phyloP scores from a whole-genome alignment of 2,888 invertebrate species.

The Tortrix viridana region DNA sequence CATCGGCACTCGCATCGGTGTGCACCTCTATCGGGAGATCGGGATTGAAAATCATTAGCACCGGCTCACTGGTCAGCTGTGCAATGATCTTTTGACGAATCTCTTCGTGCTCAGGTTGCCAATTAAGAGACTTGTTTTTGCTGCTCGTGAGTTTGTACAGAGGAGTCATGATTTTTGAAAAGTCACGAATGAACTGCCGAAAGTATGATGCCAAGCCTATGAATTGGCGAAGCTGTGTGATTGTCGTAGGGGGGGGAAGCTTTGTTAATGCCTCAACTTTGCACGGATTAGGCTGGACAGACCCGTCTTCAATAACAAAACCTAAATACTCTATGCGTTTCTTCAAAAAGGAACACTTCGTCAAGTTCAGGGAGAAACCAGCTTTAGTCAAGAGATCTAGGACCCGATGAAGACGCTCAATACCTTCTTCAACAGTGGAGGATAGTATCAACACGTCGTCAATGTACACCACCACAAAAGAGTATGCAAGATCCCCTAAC shows the following conservation, averaged over 20 bases:
- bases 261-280: conserved; percentile 9
- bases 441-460: conserved; percentile 19
- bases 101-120: background rate
- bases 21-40: conserved; percentile 13
- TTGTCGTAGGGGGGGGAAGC: conserved; percentile 18
- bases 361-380: conserved; percentile 2
- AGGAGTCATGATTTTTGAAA: background rate
- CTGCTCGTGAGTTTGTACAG: background rate
- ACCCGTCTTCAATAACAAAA: conserved; percentile 37
- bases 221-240: conserved; percentile 2
- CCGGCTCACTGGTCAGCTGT: conserved; percentile 5
- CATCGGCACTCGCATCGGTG: conserved; percentile 20
- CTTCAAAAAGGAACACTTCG: conserved; percentile 7
- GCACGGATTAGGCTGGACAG: background rate
- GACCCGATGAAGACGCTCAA: conserved; percentile 9
- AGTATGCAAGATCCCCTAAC: conserved; percentile 12
- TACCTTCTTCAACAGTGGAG: background rate
- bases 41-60: conserved; percentile 22
- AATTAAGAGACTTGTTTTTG: background rate
- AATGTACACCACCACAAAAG: conserved; percentile 6
- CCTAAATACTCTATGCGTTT: background rate
- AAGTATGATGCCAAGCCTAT: conserved; percentile 45
- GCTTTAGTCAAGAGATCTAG: conserved; percentile 4
- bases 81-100: conserved; percentile 13
- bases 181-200: conserved; percentile 35